phyloP scores from a whole-genome alignment of 2,113 vertebrate genomes.

The Pandion haliaetus region DNA sequence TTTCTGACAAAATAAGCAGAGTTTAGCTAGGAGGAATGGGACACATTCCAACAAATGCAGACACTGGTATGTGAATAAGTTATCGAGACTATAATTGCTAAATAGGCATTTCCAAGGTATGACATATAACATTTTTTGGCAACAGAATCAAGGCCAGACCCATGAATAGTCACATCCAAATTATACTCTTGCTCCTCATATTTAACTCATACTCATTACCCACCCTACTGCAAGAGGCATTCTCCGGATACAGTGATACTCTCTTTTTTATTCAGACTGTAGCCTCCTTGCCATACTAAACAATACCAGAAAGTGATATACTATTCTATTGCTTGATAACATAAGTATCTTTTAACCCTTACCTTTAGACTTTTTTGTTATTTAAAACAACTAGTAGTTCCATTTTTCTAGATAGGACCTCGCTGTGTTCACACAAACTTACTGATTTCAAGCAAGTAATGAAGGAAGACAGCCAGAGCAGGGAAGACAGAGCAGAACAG shows the following conservation, averaged over 20 bases:
- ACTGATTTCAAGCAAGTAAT: neutral
- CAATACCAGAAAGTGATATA: neutral
- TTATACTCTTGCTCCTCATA: neutral
- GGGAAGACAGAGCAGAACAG: fast-evolving
- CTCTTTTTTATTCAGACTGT: neutral
- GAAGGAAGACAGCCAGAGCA: neutral
- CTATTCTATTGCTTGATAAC: neutral
- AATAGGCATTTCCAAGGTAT: neutral
- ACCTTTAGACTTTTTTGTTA: neutral
- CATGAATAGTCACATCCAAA: neutral
- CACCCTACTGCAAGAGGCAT: neutral
- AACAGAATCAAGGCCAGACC: neutral
- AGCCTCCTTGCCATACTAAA: neutral
- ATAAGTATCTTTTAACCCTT: neutral
- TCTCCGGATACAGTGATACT: neutral
- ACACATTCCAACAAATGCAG: neutral
- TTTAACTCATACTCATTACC: neutral
- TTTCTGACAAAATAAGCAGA: neutral
- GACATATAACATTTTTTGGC: fast-evolving
- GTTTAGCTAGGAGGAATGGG: neutral
- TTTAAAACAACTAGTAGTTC: neutral
- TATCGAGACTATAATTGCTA: neutral
- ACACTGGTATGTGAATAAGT: neutral
- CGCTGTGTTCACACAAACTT: neutral
- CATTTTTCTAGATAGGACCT: neutral